A percentile compares a stretch with the other conserved stretches of the same genome.
Evolutionary conservation across 2,888 invertebrate genomes (phyloP).

Genomic region (Lacanobia oleracea): DNA sequence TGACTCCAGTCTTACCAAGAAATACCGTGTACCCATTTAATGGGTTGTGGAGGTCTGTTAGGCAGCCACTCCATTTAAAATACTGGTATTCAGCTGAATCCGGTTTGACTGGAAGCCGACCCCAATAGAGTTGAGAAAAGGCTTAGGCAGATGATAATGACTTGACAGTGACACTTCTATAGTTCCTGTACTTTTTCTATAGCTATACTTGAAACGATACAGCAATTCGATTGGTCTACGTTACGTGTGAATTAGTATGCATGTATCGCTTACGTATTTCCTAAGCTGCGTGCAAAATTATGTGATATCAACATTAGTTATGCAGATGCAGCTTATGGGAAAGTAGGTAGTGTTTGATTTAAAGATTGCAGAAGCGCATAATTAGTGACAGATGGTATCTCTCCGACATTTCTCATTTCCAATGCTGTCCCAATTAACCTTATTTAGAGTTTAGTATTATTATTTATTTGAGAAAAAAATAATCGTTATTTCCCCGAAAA

Average conservation of each 20-base stretch:
- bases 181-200: not conserved
- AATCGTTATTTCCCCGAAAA: not conserved
- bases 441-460: slow-evolving; percentile 8
- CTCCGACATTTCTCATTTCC: slow-evolving; percentile 1
- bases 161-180: no score
- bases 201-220: slow-evolving; percentile 26
- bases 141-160: no score
- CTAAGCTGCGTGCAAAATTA: slow-evolving; percentile 41
- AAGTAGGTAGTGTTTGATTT: slow-evolving; percentile 42
- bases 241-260: slow-evolving; percentile 37
- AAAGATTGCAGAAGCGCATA: slow-evolving; percentile 25
- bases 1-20: no score
- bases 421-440: slow-evolving; percentile 30
- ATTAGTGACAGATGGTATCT: slow-evolving; percentile 38
- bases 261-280: slow-evolving; percentile 37
- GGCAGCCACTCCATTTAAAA: no score
- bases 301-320: slow-evolving; percentile 43
- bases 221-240: slow-evolving; percentile 13
- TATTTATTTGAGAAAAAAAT: slow-evolving; percentile 8
- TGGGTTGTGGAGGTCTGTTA: no score
- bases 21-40: no score
- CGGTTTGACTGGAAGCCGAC: no score
- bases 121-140: no score
- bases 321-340: slow-evolving; percentile 28
- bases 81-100: no score